Conservation (phyloP, 2,888 invertebrate species). For the Diaperis boleti region DNA sequence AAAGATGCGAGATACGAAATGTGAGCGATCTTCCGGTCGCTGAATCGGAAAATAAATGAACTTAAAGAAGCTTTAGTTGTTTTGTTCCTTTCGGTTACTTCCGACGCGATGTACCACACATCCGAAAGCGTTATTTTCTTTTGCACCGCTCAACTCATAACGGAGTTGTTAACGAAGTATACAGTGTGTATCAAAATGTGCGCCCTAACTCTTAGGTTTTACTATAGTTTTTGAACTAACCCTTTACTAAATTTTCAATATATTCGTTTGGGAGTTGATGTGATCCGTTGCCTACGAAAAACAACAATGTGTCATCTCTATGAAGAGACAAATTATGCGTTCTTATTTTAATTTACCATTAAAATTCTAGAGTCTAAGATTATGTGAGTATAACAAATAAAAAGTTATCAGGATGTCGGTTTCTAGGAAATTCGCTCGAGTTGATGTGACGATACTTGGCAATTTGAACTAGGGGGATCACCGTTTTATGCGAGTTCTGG, state of each 20-base stretch:
- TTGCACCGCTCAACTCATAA: conserved; percentile 8
- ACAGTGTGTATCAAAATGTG: no score
- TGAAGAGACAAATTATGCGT: no score
- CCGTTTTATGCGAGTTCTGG: conserved; percentile 20
- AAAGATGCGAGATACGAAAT: conserved; percentile 38
- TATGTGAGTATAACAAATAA: no score
- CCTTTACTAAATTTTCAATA: no score
- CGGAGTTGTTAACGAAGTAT: conserved; percentile 2
- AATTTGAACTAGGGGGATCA: conserved; percentile 13
- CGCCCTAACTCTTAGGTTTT: no score
- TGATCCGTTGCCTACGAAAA: no score
- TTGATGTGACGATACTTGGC: conserved; percentile 3
- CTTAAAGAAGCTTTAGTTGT: conserved; percentile 36
- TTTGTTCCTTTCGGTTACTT: conserved; percentile 26
- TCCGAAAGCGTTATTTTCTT: conserved; percentile 14
- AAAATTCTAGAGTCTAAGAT: no score
- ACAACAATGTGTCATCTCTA: no score
- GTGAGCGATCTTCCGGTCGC: conserved; percentile 45
- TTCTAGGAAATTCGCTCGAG: not conserved
- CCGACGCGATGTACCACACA: conserved; percentile 13
- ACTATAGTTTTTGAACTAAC: no score
- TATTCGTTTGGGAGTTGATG: no score
- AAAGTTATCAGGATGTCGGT: no score
- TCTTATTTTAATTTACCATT: no score
- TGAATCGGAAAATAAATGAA: conserved; percentile 48